Evolutionary conservation across 2,888 invertebrate species (phyloP).

Genomic region (Zeuzera pyrina): DNA sequence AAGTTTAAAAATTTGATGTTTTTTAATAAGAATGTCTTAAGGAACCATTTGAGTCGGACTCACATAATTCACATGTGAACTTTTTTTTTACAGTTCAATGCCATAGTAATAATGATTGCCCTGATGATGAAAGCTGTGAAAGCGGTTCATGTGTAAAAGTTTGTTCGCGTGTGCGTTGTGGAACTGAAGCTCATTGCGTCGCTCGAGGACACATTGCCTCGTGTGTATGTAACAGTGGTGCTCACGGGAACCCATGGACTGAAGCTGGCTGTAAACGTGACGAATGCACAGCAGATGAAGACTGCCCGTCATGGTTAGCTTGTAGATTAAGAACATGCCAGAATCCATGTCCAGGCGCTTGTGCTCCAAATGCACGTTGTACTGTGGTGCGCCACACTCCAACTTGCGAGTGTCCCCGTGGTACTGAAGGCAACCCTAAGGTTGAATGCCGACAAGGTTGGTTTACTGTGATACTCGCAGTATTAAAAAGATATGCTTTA

Average conservation of each 20-base stretch:
- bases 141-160: slow-evolving; percentile 86
- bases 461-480: slow-evolving; percentile 12
- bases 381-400: slow-evolving; percentile 83
- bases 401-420: slow-evolving; percentile 86
- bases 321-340: slow-evolving; percentile 85
- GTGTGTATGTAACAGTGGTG: slow-evolving; percentile 83
- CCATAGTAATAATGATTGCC: slow-evolving; percentile 87
- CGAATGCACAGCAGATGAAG: slow-evolving; percentile 82
- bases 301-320: slow-evolving; percentile 85
- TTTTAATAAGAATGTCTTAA: slow-evolving; percentile 2
- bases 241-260: slow-evolving; percentile 82
- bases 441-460: slow-evolving; percentile 76
- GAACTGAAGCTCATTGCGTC: slow-evolving; percentile 83
- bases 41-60: neutral
- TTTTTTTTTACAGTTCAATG: slow-evolving; percentile 79
- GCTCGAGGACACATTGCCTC: slow-evolving; percentile 85
- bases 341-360: slow-evolving; percentile 88
- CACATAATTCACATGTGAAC: slow-evolving; percentile 5
- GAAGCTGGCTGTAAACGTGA: slow-evolving; percentile 83
- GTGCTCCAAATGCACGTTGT: slow-evolving; percentile 84
- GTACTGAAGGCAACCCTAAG: slow-evolving; percentile 85
- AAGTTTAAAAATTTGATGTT: neutral
- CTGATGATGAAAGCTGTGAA: slow-evolving; percentile 85
- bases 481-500: neutral
- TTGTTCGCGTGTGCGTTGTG: slow-evolving; percentile 86